Percentiles rank a stretch among this genome's conserved stretches.
These are phyloP conservation scores for Caenorhabditis sulstoni DNA, from an alignment of 2,888 invertebrate species.

Conservation along the genomic window DNA sequence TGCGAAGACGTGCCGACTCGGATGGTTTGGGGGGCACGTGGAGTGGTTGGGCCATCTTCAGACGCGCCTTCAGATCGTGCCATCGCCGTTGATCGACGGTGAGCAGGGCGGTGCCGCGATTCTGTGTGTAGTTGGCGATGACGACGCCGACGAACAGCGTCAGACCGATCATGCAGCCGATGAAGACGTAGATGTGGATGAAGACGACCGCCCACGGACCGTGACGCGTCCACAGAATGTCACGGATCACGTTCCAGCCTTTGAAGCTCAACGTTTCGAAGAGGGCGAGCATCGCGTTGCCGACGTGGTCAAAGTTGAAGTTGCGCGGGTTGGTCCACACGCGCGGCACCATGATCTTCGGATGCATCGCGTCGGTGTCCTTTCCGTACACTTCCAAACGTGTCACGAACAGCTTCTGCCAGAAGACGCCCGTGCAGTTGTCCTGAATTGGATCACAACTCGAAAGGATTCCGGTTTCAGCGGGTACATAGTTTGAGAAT, in stretches of 20 bases:
- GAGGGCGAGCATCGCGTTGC: constrained; percentile 96
- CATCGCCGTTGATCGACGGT: constrained; percentile 99
- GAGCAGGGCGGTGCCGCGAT: constrained; percentile 96
- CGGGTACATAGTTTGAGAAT: no score
- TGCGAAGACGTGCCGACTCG: constrained; percentile 86
- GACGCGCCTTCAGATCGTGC: constrained; percentile 97
- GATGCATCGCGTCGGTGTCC: constrained; percentile 88
- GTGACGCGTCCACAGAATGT: constrained; percentile 94
- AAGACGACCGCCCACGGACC: constrained; percentile 92
- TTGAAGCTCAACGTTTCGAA: constrained; percentile 99
- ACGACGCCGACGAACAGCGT: constrained; percentile 99
- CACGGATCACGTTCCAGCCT: constrained; percentile 99
- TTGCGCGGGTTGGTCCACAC: constrained; percentile 92
- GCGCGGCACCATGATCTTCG: constrained; percentile 84
- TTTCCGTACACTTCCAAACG: constrained; percentile 94
- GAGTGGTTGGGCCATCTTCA: constrained; percentile 98
- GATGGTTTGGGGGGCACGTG: constrained; percentile 95
- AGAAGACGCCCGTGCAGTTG: constrained; percentile 95
- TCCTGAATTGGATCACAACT: no score
- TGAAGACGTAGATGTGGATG: constrained; percentile 98
- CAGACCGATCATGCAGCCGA: constrained; percentile 99
- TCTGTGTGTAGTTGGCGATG: constrained; percentile 99
- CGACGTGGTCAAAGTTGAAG: constrained; percentile 99
- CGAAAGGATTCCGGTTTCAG: no score
- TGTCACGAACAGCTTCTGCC: constrained; percentile 95